Percentiles rank a stretch among this genome's conserved stretches.
Conservation (phyloP, 1,140 invertebrate species). For the Cydia splendana region DNA sequence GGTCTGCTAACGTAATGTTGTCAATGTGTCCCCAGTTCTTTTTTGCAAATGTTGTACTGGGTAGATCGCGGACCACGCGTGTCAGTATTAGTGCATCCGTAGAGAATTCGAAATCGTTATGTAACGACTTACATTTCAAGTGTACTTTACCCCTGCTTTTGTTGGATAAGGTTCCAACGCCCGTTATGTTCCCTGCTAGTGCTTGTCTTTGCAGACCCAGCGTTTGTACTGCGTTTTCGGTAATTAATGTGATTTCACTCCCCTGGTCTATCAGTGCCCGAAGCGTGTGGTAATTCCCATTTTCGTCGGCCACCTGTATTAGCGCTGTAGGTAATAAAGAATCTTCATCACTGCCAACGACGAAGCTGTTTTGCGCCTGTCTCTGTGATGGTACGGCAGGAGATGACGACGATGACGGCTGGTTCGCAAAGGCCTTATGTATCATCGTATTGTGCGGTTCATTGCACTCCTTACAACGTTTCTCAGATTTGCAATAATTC, state of each 20-base stretch:
- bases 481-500: too few relatives aligned
- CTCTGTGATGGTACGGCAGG: too few relatives aligned
- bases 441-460: too few relatives aligned
- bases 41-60: neutral
- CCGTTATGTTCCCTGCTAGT: conserved; percentile 24
- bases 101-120: conserved; percentile 35
- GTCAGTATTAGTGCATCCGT: conserved; percentile 39
- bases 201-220: conserved; percentile 4
- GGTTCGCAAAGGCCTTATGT: too few relatives aligned
- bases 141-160: conserved; percentile 31
- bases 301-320: conserved; percentile 34
- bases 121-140: conserved; percentile 30
- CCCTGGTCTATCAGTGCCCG: conserved; percentile 35
- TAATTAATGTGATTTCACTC: conserved; percentile 29
- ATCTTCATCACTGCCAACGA: conserved; percentile 12
- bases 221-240: conserved; percentile 33
- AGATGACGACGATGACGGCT: too few relatives aligned
- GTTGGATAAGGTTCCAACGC: conserved; percentile 30
- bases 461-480: too few relatives aligned
- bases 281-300: conserved; percentile 35
- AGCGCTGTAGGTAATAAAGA: conserved; percentile 41
- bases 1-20: conserved; percentile 42
- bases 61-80: conserved; percentile 37
- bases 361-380: too few relatives aligned
- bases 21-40: conserved; percentile 40